phyloP scores from a whole-genome alignment of 2,888 invertebrate species.

The Drosophila aldrichi region DNA sequence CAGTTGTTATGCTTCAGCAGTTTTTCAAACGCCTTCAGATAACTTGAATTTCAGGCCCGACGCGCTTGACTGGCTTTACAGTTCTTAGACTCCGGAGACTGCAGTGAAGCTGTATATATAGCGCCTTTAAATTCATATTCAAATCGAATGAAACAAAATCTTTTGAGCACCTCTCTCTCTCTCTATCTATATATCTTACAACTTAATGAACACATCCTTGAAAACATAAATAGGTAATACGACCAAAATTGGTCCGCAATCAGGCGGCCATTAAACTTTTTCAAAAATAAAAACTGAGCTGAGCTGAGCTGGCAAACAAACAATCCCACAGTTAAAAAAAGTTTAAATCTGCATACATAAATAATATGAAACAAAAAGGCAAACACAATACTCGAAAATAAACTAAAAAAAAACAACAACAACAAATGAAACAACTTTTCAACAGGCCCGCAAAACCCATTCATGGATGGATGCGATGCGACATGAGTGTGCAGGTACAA shows the following conservation, averaged over 20 bases:
- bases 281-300: constrained; percentile 55
- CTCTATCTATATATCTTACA: constrained; percentile 2
- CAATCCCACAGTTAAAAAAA: constrained; percentile 46
- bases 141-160: constrained; percentile 5
- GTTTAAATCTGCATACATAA: constrained; percentile 70
- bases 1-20: constrained; percentile 61
- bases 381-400: constrained; percentile 42
- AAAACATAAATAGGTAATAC: constrained; percentile 57
- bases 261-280: constrained; percentile 69
- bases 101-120: constrained; percentile 34
- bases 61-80: constrained; percentile 60
- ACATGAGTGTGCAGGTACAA: constrained; percentile 47
- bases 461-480: constrained; percentile 45
- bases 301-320: constrained; percentile 24
- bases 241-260: constrained; percentile 59
- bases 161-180: constrained; percentile 2
- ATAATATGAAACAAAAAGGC: constrained; percentile 66
- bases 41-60: constrained; percentile 75
- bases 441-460: constrained; percentile 46
- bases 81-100: constrained; percentile 52
- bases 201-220: constrained; percentile 73
- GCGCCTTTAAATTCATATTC: neutral
- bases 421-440: constrained; percentile 37
- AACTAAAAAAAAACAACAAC: constrained; percentile 34
- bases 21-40: constrained; percentile 54